Percentiles rank a stretch among this genome's conserved stretches.
phyloP scores from a whole-genome alignment of 2,113 vertebrate species.

The Platichthys stellatus region DNA sequence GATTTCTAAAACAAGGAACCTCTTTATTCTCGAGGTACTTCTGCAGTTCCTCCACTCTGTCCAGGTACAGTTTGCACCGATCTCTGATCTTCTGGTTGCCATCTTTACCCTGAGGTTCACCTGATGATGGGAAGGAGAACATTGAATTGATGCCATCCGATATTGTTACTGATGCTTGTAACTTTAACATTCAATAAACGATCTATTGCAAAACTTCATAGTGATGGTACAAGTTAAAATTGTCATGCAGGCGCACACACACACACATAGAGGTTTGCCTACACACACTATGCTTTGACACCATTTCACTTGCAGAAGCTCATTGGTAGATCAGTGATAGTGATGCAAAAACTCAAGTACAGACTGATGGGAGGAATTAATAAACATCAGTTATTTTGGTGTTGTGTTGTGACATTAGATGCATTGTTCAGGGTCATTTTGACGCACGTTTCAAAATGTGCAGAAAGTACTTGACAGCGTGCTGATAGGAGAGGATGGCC shows the following conservation, averaged over 20 bases:
- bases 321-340: not conserved
- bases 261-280: not conserved
- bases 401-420: conserved; percentile 1
- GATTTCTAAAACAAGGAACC: conserved; percentile 60
- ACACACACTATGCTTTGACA: not conserved
- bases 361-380: not conserved
- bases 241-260: not conserved
- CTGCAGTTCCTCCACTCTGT: conserved; percentile 83
- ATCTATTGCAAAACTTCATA: not conserved
- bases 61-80: conserved; percentile 83
- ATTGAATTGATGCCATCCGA: conserved; percentile 13
- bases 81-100: conserved; percentile 86
- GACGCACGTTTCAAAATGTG: conserved; percentile 95
- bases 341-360: not conserved
- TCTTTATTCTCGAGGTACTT: conserved; percentile 77
- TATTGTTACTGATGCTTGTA: not conserved
- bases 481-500: conserved; percentile 91
- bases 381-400: not conserved
- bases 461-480: conserved; percentile 94
- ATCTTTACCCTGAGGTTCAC: conserved; percentile 86
- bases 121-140: conserved; percentile 67
- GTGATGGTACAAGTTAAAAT: not conserved
- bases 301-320: not conserved
- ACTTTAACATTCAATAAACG: not conserved
- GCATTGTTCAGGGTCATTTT: not conserved